These are phyloP conservation scores for Gorsachius magnificus DNA, from an alignment of 2,797 vertebrate genomes.

Conservation along the genomic window DNA sequence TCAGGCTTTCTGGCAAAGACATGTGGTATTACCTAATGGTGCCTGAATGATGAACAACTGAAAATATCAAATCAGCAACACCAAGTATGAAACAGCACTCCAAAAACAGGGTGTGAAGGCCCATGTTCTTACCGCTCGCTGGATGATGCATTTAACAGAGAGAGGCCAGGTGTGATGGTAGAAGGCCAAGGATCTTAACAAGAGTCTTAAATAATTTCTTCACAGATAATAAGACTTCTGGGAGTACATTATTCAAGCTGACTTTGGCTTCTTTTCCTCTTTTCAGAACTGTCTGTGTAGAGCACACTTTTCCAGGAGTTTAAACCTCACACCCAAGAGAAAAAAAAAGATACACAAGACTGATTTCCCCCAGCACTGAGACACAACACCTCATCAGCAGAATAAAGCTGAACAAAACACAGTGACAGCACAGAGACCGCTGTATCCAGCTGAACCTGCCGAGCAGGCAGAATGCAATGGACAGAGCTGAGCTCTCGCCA, in stretches of 20 bases:
- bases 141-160: not conserved
- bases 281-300: not conserved
- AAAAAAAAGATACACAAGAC: not conserved
- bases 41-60: not conserved
- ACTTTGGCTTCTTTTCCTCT: not conserved
- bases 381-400: not conserved
- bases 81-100: not conserved
- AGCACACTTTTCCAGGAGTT: not conserved
- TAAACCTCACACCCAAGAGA: not conserved
- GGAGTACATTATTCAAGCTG: not conserved
- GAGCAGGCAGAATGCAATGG: slow-evolving; percentile 19
- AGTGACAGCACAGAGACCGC: not conserved
- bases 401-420: not conserved
- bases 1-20: not conserved
- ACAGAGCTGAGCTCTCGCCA: not conserved
- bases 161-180: not conserved
- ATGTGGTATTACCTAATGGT: not conserved
- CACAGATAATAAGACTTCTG: not conserved
- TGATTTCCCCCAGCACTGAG: not conserved
- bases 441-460: not conserved
- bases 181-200: not conserved
- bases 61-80: not conserved
- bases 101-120: not conserved
- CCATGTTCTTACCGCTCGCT: slow-evolving; percentile 1
- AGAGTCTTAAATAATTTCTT: not conserved